Evolutionary conservation across 2,888 invertebrate species (phyloP).

Genomic region (Amphiduros pacificus): DNA sequence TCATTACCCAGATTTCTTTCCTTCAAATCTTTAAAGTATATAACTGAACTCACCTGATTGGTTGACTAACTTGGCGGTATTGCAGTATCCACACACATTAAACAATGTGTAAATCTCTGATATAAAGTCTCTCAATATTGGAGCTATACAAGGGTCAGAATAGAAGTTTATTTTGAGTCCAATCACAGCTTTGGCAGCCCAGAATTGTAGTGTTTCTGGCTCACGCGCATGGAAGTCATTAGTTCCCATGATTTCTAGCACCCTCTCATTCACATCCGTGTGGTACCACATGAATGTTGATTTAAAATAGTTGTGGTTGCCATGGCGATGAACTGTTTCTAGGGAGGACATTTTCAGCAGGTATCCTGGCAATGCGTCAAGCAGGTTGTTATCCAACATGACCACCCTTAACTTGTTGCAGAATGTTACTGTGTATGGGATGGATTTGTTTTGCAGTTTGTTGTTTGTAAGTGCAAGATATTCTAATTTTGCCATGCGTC

Average conservation of each 20-base stretch:
- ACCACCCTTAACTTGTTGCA: conserved; percentile 56
- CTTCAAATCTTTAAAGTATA: too few species aligned
- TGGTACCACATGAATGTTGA: conserved; percentile 64
- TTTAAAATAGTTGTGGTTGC: conserved; percentile 63
- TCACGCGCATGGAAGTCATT: conserved; percentile 28
- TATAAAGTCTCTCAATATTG: conserved; percentile 58
- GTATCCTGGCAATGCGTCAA: conserved; percentile 62
- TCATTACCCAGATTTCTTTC: too few species aligned
- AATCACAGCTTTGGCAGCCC: conserved; percentile 58
- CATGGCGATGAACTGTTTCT: conserved; percentile 62
- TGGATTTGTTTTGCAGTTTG: conserved; percentile 60
- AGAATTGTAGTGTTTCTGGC: conserved; percentile 51
- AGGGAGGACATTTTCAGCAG: conserved; percentile 58
- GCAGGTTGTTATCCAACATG: conserved; percentile 61
- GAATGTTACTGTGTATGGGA: conserved; percentile 61
- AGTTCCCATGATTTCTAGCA: conserved; percentile 47
- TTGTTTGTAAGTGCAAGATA: conserved; percentile 61
- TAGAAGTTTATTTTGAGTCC: conserved; percentile 59
- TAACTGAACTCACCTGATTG: conserved; percentile 45
- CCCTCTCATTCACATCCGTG: conserved; percentile 60
- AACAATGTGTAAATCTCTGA: conserved; percentile 58
- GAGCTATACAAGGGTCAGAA: conserved; percentile 50
- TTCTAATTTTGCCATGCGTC: conserved; percentile 58
- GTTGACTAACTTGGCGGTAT: conserved; percentile 42
- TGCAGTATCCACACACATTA: conserved; percentile 60